These are phyloP conservation scores for Ooceraea biroi DNA, from an alignment of 1,140 invertebrate genomes.

Conservation along the genomic window DNA sequence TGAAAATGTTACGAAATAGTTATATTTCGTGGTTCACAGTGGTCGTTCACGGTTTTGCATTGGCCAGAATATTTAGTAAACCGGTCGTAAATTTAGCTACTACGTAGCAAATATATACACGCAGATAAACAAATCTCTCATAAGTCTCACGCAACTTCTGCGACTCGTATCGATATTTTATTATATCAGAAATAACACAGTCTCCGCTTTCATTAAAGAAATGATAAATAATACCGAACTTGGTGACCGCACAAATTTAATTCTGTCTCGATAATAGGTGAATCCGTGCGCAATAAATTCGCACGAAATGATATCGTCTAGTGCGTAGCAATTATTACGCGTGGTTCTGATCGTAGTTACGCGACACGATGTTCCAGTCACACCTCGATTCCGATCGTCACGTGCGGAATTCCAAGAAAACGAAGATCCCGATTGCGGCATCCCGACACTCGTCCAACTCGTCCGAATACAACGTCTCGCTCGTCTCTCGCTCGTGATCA, in stretches of 20 bases:
- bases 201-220: neutral
- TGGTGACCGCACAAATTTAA: too few species aligned
- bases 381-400: too few species aligned
- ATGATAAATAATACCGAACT: neutral
- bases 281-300: neutral
- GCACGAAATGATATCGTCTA: neutral
- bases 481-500: slow-evolving; percentile 36
- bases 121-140: slow-evolving; percentile 1
- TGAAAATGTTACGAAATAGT: slow-evolving; percentile 1
- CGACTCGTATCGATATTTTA: neutral
- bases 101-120: neutral
- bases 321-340: neutral
- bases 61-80: neutral
- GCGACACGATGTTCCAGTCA: too few species aligned
- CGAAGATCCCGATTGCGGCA: too few species aligned
- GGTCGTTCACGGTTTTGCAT: neutral
- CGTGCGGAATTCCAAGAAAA: too few species aligned
- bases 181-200: neutral
- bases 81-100: slow-evolving; percentile 22
- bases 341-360: too few species aligned
- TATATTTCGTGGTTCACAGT: slow-evolving; percentile 43
- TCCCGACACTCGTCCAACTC: too few species aligned
- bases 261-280: too few species aligned
- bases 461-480: too few species aligned
- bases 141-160: neutral